A percentile compares a stretch with the other conserved stretches of the same genome.
Conservation (phyloP, 2,888 invertebrate species). For the Apoda limacodes region DNA sequence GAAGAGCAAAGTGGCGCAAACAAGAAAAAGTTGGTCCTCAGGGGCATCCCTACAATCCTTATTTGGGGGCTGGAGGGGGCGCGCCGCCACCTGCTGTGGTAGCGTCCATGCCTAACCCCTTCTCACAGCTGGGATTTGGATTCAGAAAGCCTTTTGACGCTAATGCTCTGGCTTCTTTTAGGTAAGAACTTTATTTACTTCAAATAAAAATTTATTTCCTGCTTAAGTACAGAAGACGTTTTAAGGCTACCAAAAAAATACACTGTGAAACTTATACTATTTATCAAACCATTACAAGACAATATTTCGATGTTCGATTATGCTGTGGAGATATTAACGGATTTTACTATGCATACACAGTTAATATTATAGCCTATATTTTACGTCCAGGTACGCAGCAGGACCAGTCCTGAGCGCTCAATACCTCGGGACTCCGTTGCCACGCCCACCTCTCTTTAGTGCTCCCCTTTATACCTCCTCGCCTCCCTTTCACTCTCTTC, state of each 20-base stretch:
- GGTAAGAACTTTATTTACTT: slow-evolving; percentile 48
- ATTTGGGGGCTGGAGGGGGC: slow-evolving; percentile 71
- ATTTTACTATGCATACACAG: too few relatives aligned
- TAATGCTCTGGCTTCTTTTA: slow-evolving; percentile 76
- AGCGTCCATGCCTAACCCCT: slow-evolving; percentile 84
- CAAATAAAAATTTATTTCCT: slow-evolving; percentile 4
- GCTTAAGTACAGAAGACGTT: not conserved
- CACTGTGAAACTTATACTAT: too few relatives aligned
- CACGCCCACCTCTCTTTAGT: slow-evolving; percentile 66
- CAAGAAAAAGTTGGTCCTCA: slow-evolving; percentile 94
- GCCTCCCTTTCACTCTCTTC: slow-evolving; percentile 53
- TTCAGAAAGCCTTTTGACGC: slow-evolving; percentile 80
- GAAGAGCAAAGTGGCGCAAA: slow-evolving; percentile 93
- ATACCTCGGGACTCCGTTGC: slow-evolving; percentile 63
- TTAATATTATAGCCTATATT: too few relatives aligned
- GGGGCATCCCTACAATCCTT: slow-evolving; percentile 91
- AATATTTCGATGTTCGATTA: too few relatives aligned
- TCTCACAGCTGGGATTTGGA: slow-evolving; percentile 81
- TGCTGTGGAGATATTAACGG: too few relatives aligned
- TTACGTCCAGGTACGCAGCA: slow-evolving; percentile 53
- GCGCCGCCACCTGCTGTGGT: slow-evolving; percentile 78
- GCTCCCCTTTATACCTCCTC: slow-evolving; percentile 75
- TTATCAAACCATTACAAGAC: too few relatives aligned
- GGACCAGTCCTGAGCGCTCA: slow-evolving; percentile 50
- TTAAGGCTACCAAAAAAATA: too few relatives aligned